Evolutionary conservation across 2,797 vertebrate genomes (phyloP).

Genomic region (Sebastes iracundus): DNA sequence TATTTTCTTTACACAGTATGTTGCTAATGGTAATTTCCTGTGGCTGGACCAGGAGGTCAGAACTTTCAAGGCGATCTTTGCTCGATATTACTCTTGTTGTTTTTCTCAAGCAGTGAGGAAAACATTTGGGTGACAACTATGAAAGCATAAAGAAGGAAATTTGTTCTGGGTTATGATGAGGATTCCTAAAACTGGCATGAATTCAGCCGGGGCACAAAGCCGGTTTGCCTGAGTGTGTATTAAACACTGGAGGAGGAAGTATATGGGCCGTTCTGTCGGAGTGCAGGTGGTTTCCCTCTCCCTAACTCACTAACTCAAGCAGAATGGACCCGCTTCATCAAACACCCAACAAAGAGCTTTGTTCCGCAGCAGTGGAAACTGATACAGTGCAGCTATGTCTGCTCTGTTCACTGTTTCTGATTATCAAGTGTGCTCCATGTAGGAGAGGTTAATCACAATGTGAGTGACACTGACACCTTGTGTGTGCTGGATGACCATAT

Average conservation of each 20-base stretch:
- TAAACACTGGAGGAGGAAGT: slow-evolving; percentile 35
- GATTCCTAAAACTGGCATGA: slow-evolving; percentile 31
- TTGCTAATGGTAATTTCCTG: slow-evolving; percentile 40
- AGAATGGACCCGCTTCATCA: slow-evolving; percentile 41
- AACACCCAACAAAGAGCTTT: slow-evolving; percentile 60
- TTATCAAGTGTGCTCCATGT: not conserved
- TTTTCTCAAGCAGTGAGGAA: slow-evolving; percentile 8
- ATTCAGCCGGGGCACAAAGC: slow-evolving; percentile 11
- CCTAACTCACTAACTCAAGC: slow-evolving; percentile 2
- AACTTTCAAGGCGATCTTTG: slow-evolving; percentile 15
- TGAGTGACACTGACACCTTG: slow-evolving; percentile 7
- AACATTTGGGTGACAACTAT: not conserved
- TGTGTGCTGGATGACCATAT: not conserved
- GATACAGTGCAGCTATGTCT: slow-evolving; percentile 32
- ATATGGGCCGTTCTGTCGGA: slow-evolving; percentile 19
- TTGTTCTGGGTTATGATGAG: not conserved
- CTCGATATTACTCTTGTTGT: slow-evolving; percentile 1
- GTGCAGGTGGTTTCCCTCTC: slow-evolving; percentile 62
- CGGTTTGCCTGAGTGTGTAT: slow-evolving; percentile 14
- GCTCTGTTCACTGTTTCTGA: slow-evolving; percentile 2
- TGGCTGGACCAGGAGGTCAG: slow-evolving; percentile 18
- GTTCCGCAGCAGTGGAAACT: slow-evolving; percentile 33
- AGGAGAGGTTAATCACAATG: slow-evolving; percentile 1
- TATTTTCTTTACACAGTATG: slow-evolving; percentile 29
- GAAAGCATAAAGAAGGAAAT: slow-evolving; percentile 34